These are phyloP conservation scores for Rhinoraja longicauda DNA, from an alignment of 2,797 vertebrate species.

Conservation along the genomic window DNA sequence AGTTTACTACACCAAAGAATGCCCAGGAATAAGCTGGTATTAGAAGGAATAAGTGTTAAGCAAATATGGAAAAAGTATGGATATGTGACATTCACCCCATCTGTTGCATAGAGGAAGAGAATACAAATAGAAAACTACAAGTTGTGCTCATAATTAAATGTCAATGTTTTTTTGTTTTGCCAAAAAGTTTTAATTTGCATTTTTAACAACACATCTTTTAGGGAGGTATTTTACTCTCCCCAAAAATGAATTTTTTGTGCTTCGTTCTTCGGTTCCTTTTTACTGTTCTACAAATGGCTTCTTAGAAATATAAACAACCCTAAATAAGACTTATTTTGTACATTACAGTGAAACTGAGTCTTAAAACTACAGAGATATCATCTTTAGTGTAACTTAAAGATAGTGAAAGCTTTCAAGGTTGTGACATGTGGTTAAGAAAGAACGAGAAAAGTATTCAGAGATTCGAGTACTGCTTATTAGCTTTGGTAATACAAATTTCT, in stretches of 20 bases:
- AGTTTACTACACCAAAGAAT: not conserved
- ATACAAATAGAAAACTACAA: not conserved
- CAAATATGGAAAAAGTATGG: no score
- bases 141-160: not conserved
- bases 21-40: not conserved
- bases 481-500: not conserved
- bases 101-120: no score
- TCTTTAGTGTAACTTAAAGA: not conserved
- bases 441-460: not conserved
- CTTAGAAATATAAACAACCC: not conserved
- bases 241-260: not conserved
- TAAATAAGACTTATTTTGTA: not conserved
- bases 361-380: not conserved
- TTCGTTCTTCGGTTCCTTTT: not conserved
- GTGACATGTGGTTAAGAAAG: not conserved
- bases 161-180: not conserved
- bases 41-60: not conserved
- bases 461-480: not conserved
- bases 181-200: not conserved
- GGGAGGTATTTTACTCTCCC: not conserved
- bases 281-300: not conserved
- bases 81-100: not conserved
- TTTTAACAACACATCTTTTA: not conserved
- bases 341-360: not conserved
- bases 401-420: not conserved